phyloP scores from a whole-genome alignment of 1,140 invertebrate genomes.

The Heliconius melpomene region DNA sequence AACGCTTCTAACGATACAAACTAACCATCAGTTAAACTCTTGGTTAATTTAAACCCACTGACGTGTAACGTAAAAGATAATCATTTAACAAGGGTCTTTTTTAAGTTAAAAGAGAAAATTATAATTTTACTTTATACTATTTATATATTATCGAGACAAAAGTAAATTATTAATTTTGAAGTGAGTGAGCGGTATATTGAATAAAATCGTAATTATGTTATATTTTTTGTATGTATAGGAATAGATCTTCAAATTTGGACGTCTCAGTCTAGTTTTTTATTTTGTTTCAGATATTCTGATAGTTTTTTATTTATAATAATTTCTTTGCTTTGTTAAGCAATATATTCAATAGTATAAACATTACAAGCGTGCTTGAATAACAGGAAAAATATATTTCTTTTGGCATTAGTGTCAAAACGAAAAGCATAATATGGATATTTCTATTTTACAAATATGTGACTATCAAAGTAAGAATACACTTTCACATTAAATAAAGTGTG shows the following conservation, averaged over 20 bases:
- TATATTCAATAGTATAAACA: neutral
- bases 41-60: slow-evolving; percentile 31
- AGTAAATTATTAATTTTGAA: neutral
- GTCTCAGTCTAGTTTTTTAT: neutral
- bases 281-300: neutral
- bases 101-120: neutral
- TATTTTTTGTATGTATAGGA: slow-evolving; percentile 8
- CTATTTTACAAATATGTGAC: neutral
- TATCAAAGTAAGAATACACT: neutral
- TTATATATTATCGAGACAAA: neutral
- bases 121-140: neutral
- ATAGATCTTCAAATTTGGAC: slow-evolving; percentile 4
- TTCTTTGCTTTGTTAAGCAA: neutral
- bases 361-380: neutral
- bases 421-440: neutral
- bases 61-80: neutral
- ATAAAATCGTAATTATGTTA: neutral
- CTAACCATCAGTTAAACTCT: slow-evolving; percentile 37
- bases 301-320: neutral
- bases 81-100: neutral
- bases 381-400: neutral
- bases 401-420: neutral
- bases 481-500: neutral
- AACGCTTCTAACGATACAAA: slow-evolving; percentile 58
- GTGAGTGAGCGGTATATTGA: neutral